These are phyloP conservation scores for Toxotes jaculatrix DNA, from an alignment of 2,113 vertebrate genomes.

Conservation along the genomic window DNA sequence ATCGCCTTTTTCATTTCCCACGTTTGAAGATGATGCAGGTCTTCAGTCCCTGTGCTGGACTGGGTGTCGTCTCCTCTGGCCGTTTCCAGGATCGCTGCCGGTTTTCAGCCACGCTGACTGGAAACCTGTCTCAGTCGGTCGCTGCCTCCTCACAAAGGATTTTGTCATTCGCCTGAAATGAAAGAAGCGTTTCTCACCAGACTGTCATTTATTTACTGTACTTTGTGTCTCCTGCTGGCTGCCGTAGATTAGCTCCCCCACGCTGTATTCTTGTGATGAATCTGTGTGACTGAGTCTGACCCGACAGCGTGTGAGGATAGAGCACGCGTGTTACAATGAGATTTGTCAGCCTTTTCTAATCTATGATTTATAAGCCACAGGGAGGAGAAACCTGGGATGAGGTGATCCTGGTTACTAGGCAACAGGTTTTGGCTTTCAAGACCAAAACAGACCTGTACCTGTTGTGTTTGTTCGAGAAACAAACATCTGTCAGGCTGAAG, in stretches of 20 bases:
- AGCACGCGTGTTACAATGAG: neutral
- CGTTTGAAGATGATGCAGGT: no score
- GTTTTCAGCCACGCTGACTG: neutral
- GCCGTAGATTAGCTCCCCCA: conserved; percentile 4
- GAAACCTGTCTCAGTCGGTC: neutral
- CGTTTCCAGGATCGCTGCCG: neutral
- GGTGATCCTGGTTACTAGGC: conserved; percentile 37
- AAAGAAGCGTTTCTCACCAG: neutral
- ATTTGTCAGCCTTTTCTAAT: conserved; percentile 23
- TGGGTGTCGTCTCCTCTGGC: neutral
- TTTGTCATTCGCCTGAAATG: neutral
- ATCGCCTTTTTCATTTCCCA: no score
- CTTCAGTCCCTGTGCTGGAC: neutral
- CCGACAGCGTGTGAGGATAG: neutral
- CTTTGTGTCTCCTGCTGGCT: conserved; percentile 1
- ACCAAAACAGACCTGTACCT: neutral
- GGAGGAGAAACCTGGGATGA: neutral
- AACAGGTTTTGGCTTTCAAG: conserved; percentile 14
- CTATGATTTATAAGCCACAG: conserved; percentile 37
- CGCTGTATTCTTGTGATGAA: no score
- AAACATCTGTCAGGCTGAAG: neutral
- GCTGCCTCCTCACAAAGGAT: neutral
- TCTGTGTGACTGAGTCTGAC: no score
- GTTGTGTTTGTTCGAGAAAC: neutral
- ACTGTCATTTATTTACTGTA: neutral